phyloP scores from a whole-genome alignment of 1,140 invertebrate genomes.

The Tenebrio molitor region DNA sequence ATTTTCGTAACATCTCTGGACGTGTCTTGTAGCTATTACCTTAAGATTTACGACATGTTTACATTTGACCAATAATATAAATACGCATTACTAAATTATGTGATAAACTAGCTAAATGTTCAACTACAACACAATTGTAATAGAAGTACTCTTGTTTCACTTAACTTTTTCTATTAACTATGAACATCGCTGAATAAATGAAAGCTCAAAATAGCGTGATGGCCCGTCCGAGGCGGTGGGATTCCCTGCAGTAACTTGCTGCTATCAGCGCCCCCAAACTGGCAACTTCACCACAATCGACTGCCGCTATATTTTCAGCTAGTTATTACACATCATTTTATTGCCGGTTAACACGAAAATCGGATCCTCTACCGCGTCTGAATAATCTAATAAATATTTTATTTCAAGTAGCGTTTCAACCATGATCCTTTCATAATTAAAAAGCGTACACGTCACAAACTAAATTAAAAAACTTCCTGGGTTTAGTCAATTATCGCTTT shows the following conservation, averaged over 20 bases:
- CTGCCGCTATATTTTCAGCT: constrained; percentile 8
- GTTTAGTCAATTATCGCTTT: constrained; percentile 40
- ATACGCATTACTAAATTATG: too few species aligned
- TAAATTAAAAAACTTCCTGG: constrained; percentile 41
- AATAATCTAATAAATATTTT: constrained; percentile 43
- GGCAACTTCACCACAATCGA: neutral
- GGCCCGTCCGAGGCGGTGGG: neutral
- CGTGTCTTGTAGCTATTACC: too few species aligned
- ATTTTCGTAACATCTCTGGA: too few species aligned
- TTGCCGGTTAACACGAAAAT: constrained; percentile 26
- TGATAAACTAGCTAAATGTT: too few species aligned
- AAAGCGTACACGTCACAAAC: constrained; percentile 36
- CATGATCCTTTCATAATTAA: constrained; percentile 31
- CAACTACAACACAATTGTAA: too few species aligned
- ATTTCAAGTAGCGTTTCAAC: constrained; percentile 27
- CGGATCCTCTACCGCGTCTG: neutral
- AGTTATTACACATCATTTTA: constrained; percentile 39
- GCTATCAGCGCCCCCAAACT: constrained; percentile 2
- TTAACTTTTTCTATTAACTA: too few species aligned
- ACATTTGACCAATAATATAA: too few species aligned
- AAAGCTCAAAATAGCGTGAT: too few species aligned
- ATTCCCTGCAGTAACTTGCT: constrained; percentile 10
- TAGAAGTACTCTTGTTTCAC: too few species aligned
- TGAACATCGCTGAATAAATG: too few species aligned
- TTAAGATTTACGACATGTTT: too few species aligned